These are phyloP conservation scores for Pygmarrhopalites habei DNA, from an alignment of 1,140 invertebrate species.

Conservation along the genomic window DNA sequence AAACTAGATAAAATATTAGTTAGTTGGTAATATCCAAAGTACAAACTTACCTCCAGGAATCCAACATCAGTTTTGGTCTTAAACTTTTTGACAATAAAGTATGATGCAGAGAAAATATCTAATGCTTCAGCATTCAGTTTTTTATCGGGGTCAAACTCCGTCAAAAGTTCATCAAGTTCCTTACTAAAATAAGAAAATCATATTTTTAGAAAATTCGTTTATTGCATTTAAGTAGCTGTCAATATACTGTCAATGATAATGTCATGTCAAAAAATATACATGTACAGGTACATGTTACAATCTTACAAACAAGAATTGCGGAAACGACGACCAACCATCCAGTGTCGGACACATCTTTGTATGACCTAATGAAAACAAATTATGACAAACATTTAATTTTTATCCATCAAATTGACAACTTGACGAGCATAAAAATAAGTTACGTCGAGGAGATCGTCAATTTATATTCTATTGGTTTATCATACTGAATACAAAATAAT, in stretches of 20 bases:
- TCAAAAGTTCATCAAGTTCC: constrained; percentile 38
- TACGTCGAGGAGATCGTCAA: too few species aligned
- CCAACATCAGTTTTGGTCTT: constrained; percentile 60
- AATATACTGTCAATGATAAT: not conserved
- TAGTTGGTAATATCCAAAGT: too few species aligned
- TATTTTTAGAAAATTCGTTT: not conserved
- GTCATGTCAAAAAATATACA: constrained; percentile 38
- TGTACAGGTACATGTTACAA: constrained; percentile 25
- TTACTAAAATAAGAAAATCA: constrained; percentile 10
- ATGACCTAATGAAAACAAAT: too few species aligned
- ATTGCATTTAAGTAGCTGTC: not conserved
- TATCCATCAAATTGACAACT: too few species aligned
- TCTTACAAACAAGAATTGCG: constrained; percentile 57
- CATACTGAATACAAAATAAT: too few species aligned
- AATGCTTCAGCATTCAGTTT: constrained; percentile 53
- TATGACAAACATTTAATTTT: too few species aligned
- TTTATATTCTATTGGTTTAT: too few species aligned
- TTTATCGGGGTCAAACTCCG: constrained; percentile 28
- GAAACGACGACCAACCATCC: constrained; percentile 56
- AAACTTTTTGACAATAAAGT: constrained; percentile 63
- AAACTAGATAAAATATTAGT: too few species aligned
- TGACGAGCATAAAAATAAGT: too few species aligned
- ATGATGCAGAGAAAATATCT: constrained; percentile 61
- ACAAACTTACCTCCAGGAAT: too few species aligned
- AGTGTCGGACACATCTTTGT: constrained; percentile 64